Base-by-base conservation (phyloP, 2,113 vertebrate species). In the Cephalopterus ornatus region DNA sequence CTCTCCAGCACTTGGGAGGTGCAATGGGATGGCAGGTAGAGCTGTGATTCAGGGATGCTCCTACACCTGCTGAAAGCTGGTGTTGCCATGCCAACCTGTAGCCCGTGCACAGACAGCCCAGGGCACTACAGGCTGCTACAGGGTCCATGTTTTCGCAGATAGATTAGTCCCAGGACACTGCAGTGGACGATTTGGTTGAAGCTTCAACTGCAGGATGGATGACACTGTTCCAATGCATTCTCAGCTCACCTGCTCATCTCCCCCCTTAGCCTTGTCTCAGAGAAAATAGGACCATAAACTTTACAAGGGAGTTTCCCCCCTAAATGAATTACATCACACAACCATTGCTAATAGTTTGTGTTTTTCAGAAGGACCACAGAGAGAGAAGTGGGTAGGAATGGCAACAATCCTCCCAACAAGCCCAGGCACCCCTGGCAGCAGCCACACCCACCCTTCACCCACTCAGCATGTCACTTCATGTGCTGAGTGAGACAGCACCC, bases 341-440 rank as follows among this genome's bases (percentile, higher is more conserved):
- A 49, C 11, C 32, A 20, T 11, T 77, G 70, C 50, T 39, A 61
- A 82, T 17, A 63, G 17, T 30, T 50, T 0, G 0, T 59, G 56
- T 23, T 11, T 95, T 92, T 71, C 73, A 74, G 68, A 58, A 92
- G 75, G 71, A 92, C 49, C 66, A 84, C 72, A 84, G 80, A 75
- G 56, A 18, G 2, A 81, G 65, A 81, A 75, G 46, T 2, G 22
- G 58, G 62, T n/a, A 87, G 92, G 86, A 96, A 95, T 49, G 79
- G 92, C 53, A 96, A 56, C 37, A 95, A 93, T 82, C 49, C 73
- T 94, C 44, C 49, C 39, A 24, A 87, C 96, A 96, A 96, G 96
- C 86, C 86, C 79, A 37, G 95, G 80, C 93, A 95, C 41, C 52
- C 2, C 55, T 68, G 88, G 95, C 72, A 95, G 88, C 44, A 76